Evolutionary conservation across 2,797 vertebrate genomes (phyloP).

Genomic region (Xenops minutus): DNA sequence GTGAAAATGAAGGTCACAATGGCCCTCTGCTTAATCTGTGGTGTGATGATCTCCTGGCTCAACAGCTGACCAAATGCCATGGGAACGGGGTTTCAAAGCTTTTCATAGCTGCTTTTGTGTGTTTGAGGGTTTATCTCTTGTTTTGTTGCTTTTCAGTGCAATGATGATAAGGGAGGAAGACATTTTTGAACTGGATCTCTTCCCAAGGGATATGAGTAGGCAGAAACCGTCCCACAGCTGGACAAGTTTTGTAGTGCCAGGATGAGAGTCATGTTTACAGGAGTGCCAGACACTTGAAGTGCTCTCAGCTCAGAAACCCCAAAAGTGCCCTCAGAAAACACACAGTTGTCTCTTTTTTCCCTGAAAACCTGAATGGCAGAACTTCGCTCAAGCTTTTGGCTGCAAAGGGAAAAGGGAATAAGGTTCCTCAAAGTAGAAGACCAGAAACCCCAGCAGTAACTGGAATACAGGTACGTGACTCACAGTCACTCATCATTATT

Average conservation of each 20-base stretch:
- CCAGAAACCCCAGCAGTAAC: not conserved
- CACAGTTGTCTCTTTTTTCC: not conserved
- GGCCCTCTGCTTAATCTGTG: not conserved
- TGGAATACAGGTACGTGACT: not conserved
- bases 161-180: not conserved
- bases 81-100: not conserved
- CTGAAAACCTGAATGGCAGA: not conserved
- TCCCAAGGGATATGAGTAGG: not conserved
- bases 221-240: not conserved
- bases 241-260: not conserved
- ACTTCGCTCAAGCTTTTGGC: not conserved
- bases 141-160: not conserved
- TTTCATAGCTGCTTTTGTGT: not conserved
- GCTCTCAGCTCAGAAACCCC: not conserved
- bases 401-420: not conserved
- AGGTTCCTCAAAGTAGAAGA: not conserved
- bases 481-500: not conserved
- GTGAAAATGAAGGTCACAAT: slow-evolving; percentile 4
- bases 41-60: not conserved
- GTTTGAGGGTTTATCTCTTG: not conserved
- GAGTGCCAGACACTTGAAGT: not conserved
- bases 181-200: not conserved
- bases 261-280: not conserved
- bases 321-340: not conserved
- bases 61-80: not conserved